Evolutionary conservation across 2,888 invertebrate genomes (phyloP), one percentile per base, ranked within the genome.

Genomic region (Hybos culiciformis): DNA sequence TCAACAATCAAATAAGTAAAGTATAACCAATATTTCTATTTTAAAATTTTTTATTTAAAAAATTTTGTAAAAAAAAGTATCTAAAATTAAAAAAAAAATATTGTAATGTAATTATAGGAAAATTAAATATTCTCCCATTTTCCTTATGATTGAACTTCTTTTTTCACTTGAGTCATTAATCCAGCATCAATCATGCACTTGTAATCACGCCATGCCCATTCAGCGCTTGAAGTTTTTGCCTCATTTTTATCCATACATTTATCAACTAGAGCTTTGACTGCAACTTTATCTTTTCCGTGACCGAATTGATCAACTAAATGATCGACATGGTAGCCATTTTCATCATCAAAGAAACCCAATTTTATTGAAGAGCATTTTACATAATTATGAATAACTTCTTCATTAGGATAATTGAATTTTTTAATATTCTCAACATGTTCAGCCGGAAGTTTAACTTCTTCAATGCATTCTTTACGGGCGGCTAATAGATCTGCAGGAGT

Each of bases 401-500:
- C 42, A 23, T 42, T 19, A 2, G 38, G 38, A 32, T 42, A 42
- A 8, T 42, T 26, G 14, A 37, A 38, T 32, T 42, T 42, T 33
- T 32, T 42, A 3, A 42, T 24, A n/a, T 14, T 6, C 33, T 42
- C 42, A n/a, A 17, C 12, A 15, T 24, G 9, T 14, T 23, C 12
- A 15, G 14, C 38, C 18, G 37, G 18, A 4, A 42, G 23, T 4
- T 23, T 14, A 11, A 19, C 12, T 23, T 42, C 37, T 33, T 37
- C 38, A 7, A 42, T 5, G 15, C 42, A 42, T n/a, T 18, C 23
- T 5, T 15, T n/a, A 9, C 29, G 9, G 9, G 38, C 26, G 14
- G 23, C 12, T 20, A 7, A 5, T 12, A 36, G 14, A 20, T 36
- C 20, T 20, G 9, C 36, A 6, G 19, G 19, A 12, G 20, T 19